A percentile compares a stretch with the other conserved stretches of the same genome.
Conservation (phyloP, 2,888 invertebrate genomes). For the Rhorus exstirpatorius region DNA sequence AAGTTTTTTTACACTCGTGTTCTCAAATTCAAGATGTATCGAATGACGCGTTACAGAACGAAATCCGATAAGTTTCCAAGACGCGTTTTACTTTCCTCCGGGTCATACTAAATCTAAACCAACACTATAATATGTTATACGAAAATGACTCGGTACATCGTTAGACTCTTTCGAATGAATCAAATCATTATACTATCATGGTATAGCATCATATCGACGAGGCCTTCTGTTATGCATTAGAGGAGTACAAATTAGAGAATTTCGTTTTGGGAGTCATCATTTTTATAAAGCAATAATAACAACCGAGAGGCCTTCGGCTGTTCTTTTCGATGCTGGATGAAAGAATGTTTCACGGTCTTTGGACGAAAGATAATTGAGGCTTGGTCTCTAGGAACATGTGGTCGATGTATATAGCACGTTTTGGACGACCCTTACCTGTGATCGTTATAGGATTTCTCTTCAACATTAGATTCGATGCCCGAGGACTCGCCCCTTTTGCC, state of each 20-base stretch:
- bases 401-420: constrained; percentile 25
- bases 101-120: neutral
- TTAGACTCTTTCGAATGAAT: constrained; percentile 35
- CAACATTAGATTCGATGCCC: constrained; percentile 21
- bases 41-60: constrained; percentile 34
- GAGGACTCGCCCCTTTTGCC: constrained; percentile 18
- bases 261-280: constrained; percentile 21
- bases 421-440: constrained; percentile 48
- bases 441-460: constrained; percentile 27
- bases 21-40: constrained; percentile 35
- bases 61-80: constrained; percentile 60
- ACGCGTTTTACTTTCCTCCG: constrained; percentile 1
- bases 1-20: constrained; percentile 42
- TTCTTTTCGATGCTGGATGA: neutral
- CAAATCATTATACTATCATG: constrained; percentile 53
- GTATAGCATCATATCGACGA: constrained; percentile 25
- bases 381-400: constrained; percentile 44
- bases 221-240: constrained; percentile 35
- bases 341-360: constrained; percentile 44
- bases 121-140: neutral
- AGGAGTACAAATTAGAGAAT: constrained; percentile 43
- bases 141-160: constrained; percentile 9
- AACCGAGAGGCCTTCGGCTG: neutral
- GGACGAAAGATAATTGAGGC: constrained; percentile 58
- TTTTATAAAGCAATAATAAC: constrained; percentile 1